Evolutionary conservation across 92 coral and sea anemone genomes (phyloP), one percentile per base, ranked within the genome.

Genomic region (Palythoa grandiflora): DNA sequence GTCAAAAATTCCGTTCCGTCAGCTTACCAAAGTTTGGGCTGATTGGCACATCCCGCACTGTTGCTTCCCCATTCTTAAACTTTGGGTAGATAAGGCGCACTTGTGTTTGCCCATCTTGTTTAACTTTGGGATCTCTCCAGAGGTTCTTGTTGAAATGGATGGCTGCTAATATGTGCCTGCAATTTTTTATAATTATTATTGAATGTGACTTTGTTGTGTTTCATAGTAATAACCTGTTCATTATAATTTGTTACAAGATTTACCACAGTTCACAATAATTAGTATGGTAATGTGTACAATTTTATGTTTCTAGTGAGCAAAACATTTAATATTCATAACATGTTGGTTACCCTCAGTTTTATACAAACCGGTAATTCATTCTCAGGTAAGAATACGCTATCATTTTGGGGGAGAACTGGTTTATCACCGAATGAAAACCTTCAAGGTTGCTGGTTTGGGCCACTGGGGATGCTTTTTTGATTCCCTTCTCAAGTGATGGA

Each of bases 401-500:
- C 79, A 74, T 74, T 74, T 74, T 74, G 55, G 79, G 79, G 14
- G 79, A 74, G 79, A 74, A 74, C 79, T 47, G 59, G 79, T 74
- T 74, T 15, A 44, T 74, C 55, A 74, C 79, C 0, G 78, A 73
- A 39, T 73, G 78, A 40, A 73, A 73, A 38, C 78, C 78, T 50
- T 73, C 78, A 73, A 73, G 78, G 78, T 73, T 73, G 78, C 78
- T 73, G 47, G 93, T 90, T 79, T 87, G 90, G 38, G 60, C 83
- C n/a, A 83, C 15, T 80, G 88, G 91, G 55, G 93, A 90, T 53
- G 88, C 90, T 55, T 90, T 37, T 79, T 70, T 68, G 38, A 91
- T 91, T 44, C 89, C 93, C 53, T 38, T 19, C 12, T 55, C 81
- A n/a, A 88, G 86, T n/a, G 75, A 16, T 48, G 84, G 59, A 3